Evolutionary conservation across 2,888 invertebrate genomes (phyloP), one percentile per base, ranked within the genome.

Genomic region (Zygothrica quintamaculata): DNA sequence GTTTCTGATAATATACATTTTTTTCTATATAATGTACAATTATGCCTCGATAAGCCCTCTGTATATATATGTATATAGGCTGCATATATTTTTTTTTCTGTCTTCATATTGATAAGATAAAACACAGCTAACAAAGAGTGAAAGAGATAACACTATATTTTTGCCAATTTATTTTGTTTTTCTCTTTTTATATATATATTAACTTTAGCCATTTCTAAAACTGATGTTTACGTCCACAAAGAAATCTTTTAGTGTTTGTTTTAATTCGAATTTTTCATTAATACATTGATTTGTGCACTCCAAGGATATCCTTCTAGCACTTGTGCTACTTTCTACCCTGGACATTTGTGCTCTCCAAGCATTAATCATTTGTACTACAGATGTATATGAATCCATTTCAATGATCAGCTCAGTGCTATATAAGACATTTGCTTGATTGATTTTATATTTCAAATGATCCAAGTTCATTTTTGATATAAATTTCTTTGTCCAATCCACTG

Each of bases 311-410:
- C 33, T 33, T 33, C 33, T n/a, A 11, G 33, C 11, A 5, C 15
- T 11, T 11, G 7, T 29, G n/a, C 29, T 29, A 2, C 9, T 5
- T 8, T 16, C 16, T 12, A 40, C 15, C 11, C 57, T 66, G 0
- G 2, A 6, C 7, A 57, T 6, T 4, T n/a, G 26, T 0, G 1
- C 1, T 0, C 39, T 31, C 65, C 61, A 75, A 4, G 62, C 26
- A 15, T 0, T 65, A 29, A 12, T 58, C 37, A 7, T 26, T 3
- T 1, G 71, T n/a, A n/a, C n/a, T n/a, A n/a, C 75, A 4, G 12
- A 0, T 1, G 39, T 8, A 36, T 47, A 31, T 0, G 44, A 34
- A 11, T 50, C 4, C 69, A 75, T 77, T 58, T 75, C 65, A n/a
- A 75, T 60, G 8, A 69, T 62, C 6, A 75, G 31, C 0, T 25